A percentile compares a stretch with the other conserved stretches of the same genome.
phyloP scores from a whole-genome alignment of 2,888 invertebrate species.

The Euspilapteryx auroguttella region DNA sequence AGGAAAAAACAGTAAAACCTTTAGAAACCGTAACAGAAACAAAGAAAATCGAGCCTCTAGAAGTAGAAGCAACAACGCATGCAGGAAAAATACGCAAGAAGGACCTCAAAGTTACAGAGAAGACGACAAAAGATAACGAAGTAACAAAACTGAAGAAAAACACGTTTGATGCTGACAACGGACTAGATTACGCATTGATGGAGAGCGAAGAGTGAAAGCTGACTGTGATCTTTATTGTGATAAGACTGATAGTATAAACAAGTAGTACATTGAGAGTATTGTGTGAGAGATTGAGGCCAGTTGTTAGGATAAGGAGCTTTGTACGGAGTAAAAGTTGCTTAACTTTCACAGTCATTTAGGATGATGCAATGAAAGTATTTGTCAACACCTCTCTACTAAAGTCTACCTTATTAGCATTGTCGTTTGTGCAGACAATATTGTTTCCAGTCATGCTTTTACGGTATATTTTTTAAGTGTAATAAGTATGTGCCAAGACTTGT shows the following conservation, averaged over 20 bases:
- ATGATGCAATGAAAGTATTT: too few relatives aligned
- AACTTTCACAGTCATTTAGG: too few relatives aligned
- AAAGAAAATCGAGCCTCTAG: constrained; percentile 5
- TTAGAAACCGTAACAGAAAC: constrained; percentile 3
- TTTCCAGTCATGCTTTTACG: too few relatives aligned
- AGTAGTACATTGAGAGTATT: constrained; percentile 1
- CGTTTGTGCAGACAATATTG: too few relatives aligned
- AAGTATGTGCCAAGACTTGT: too few relatives aligned
- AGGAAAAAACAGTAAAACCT: constrained; percentile 1
- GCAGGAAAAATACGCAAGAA: constrained; percentile 50
- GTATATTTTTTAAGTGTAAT: too few relatives aligned
- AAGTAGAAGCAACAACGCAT: constrained; percentile 28
- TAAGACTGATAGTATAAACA: constrained; percentile 21
- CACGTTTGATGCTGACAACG: constrained; percentile 31
- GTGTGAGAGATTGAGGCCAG: constrained; percentile 4
- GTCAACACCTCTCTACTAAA: too few relatives aligned
- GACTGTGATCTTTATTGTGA: too few relatives aligned
- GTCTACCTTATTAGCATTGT: too few relatives aligned
- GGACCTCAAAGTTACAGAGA: constrained; percentile 34
- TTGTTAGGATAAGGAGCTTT: constrained; percentile 1
- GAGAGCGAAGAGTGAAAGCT: constrained; percentile 29
- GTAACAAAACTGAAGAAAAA: constrained; percentile 39
- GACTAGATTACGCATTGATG: constrained; percentile 29
- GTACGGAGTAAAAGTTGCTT: too few relatives aligned
- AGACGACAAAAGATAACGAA: constrained; percentile 40